These are phyloP conservation scores for Goniozus legneri DNA, from an alignment of 1,140 invertebrate species.

Conservation along the genomic window DNA sequence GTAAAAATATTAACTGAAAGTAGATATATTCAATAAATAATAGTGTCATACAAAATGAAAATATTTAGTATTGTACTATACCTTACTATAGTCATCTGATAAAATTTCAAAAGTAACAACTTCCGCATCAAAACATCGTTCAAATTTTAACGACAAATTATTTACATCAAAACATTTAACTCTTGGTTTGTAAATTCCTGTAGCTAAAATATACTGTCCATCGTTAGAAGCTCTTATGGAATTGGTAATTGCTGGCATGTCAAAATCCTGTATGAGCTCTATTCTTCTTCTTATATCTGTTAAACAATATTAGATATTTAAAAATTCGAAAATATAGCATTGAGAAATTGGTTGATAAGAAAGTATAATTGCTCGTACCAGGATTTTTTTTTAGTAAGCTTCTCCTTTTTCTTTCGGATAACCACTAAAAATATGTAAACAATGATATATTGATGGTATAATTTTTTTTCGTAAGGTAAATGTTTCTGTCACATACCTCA, in stretches of 20 bases:
- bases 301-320: conserved; percentile 13
- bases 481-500: no score
- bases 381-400: conserved; percentile 86
- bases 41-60: conserved; percentile 5
- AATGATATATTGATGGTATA: background rate
- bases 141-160: conserved; percentile 97
- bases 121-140: conserved; percentile 96
- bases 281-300: conserved; percentile 82
- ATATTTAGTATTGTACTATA: conserved; percentile 41
- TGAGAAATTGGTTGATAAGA: no score
- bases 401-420: conserved; percentile 85
- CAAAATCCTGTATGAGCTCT: conserved; percentile 98
- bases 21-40: conserved; percentile 12
- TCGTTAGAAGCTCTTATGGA: conserved; percentile 85
- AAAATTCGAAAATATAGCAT: conserved; percentile 5
- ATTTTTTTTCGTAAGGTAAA: background rate
- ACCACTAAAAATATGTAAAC: conserved; percentile 70
- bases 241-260: conserved; percentile 93
- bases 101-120: conserved; percentile 83
- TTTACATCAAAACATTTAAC: conserved; percentile 95
- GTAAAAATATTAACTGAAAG: conserved; percentile 72
- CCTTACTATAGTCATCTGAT: conserved; percentile 87
- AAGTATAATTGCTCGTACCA: conserved; percentile 46
- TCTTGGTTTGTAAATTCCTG: conserved; percentile 95
- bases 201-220: conserved; percentile 87